Base-by-base conservation (phyloP, 2,888 invertebrate species). In the Electrophaes corylata region DNA sequence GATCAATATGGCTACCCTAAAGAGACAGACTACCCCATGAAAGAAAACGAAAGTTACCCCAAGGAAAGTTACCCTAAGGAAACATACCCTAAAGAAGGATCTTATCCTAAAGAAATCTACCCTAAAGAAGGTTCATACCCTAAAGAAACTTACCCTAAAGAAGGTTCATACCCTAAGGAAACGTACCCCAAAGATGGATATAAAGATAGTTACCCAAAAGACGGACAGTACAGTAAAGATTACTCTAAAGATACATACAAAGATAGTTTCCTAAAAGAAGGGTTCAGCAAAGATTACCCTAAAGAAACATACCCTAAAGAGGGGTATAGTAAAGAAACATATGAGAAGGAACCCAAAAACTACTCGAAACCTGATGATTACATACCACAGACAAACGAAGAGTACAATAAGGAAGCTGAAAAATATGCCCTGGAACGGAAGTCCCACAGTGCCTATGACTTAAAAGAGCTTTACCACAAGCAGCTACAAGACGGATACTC, bases 361-460 rank as follows among this genome's bases (percentile, higher is more conserved):
- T 91, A 88, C 23, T 83, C 86, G 0, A 88, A 87, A 33, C 69
- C 69, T 0, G 86, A 87, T 0, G 89, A 90, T 26, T 88, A 84
- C 29, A 76, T 90, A 11, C 87, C 90, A 0, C 86, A 86, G 10
- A 88, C 89, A 0, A 89, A 89, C 39, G 91, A 90, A 8, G 90
- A 91, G 20, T 89, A 90, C 11, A 88, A 90, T 6, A 89, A 86
- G 3, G 91, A 88, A 60, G 91, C 89, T 0, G 91, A 91, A 19
- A 88, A 84, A 49, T 91, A 90, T 16, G 88, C 89, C 0, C 39
- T 90, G 3, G 90, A 84, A 50, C 62, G 90, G 11, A 91, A 89
- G 66, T 75, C 82, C 0, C 75, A 78, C 0, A 82, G 79, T 49
- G 79, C 78, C 0, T 88, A 86, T 46, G 86, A 88, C 31, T 29